These are phyloP conservation scores for Caenorhabditis becei DNA, from an alignment of 2,888 invertebrate species.

Conservation along the genomic window DNA sequence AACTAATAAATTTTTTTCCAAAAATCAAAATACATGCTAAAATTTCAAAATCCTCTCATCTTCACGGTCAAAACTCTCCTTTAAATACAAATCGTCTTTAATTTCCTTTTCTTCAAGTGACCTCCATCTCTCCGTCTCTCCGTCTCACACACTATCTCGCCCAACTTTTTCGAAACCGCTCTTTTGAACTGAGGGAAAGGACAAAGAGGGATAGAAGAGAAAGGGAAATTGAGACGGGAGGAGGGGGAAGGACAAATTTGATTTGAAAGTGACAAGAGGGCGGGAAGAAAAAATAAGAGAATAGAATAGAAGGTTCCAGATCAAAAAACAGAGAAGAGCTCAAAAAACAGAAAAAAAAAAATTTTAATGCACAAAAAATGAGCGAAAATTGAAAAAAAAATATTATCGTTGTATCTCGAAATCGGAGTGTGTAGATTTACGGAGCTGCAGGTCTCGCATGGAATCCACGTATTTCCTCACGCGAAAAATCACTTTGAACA, in stretches of 20 bases:
- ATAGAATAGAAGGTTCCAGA: background rate
- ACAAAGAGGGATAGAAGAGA: background rate
- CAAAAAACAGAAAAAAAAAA: constrained; percentile 5
- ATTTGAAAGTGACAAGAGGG: constrained; percentile 24
- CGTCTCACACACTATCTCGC: background rate
- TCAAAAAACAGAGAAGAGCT: background rate
- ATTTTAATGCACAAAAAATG: background rate
- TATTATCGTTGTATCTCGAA: no score
- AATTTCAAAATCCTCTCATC: background rate
- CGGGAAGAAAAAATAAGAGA: background rate
- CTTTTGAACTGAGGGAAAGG: background rate
- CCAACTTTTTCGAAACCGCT: background rate
- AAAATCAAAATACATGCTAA: background rate
- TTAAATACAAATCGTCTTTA: no score
- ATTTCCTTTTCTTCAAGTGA: background rate
- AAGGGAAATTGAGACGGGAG: background rate
- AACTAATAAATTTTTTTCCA: no score
- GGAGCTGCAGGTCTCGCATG: no score
- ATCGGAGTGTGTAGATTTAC: no score
- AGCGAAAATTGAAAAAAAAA: no score
- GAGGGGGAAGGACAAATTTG: constrained; percentile 24
- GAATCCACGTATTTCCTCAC: no score
- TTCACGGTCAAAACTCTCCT: no score
- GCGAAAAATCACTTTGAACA: no score
- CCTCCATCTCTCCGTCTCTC: background rate